Base-by-base conservation (phyloP, 2,888 invertebrate genomes). In the Oligia latruncula region DNA sequence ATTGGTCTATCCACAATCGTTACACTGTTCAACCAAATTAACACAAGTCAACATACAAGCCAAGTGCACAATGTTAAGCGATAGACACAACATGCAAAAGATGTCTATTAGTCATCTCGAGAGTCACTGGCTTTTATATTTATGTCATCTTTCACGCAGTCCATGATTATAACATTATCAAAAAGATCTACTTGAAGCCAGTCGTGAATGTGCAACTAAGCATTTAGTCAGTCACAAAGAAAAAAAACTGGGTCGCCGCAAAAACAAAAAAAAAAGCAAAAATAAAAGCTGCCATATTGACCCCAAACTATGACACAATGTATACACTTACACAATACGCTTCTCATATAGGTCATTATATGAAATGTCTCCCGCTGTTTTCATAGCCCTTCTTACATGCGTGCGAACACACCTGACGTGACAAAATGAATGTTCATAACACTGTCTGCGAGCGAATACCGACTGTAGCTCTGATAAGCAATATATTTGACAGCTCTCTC, bases 381-480 rank as follows among this genome's bases (percentile, higher is more conserved):
- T 81, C 11, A n/a, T 76, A 62, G 86, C 88, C 82, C 71, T 2
- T 6, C 35, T 46, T 43, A 84, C 73, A 89, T 88, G 88, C 88
- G 88, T 88, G 83, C 66, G 88, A 83, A 83, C 77, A 78, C 74
- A 88, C 88, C 83, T 88, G 89, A 86, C 89, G 83, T 71, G 86
- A 89, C 83, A 86, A 89, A 87, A 88, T 89, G 81, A 88, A 88
- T 89, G 88, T 87, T 88, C 86, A 89, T 88, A 88, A 89, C 86
- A 83, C 72, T 89, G 83, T 86, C 89, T 87, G 76, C 76, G 77
- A 55, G 71, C 68, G 80, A 87, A 88, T 83, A 77, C 80, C 86
- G 70, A 76, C 68, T 81, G 80, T 71, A 77, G 75, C 78, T 77
- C 71, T 84, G 89, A 88, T 86, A 87, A 83, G 81, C 84, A 55